These are phyloP conservation scores for Leptonema lineaticorne DNA, from an alignment of 1,140 invertebrate genomes.

Conservation along the genomic window DNA sequence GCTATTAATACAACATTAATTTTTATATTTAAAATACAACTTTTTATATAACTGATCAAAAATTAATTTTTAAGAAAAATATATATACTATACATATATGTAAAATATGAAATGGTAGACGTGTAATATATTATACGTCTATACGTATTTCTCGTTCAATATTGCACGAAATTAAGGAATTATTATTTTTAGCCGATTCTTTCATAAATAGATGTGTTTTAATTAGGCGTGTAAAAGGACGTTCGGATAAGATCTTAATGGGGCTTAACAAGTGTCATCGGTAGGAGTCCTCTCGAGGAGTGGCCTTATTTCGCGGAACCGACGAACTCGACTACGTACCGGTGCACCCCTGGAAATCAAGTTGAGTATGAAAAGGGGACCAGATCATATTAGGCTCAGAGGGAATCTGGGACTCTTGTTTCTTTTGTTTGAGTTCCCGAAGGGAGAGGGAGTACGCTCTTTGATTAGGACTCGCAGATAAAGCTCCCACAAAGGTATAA, in stretches of 20 bases:
- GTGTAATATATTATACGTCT: no score
- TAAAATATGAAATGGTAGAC: no score
- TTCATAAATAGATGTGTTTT: background rate
- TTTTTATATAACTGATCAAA: no score
- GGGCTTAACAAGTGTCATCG: slow-evolving; percentile 34
- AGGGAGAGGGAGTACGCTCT: slow-evolving; percentile 13
- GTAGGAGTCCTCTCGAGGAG: background rate
- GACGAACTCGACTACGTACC: background rate
- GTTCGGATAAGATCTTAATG: slow-evolving; percentile 35
- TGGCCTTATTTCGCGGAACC: background rate
- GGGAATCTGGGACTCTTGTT: slow-evolving; percentile 18
- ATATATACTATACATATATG: no score
- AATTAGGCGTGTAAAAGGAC: slow-evolving; percentile 36
- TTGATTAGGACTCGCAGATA: slow-evolving; percentile 38
- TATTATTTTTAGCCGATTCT: background rate
- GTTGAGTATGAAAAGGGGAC: slow-evolving; percentile 39
- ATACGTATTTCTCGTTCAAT: no score
- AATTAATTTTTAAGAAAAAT: no score
- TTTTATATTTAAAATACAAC: no score
- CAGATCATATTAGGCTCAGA: slow-evolving; percentile 40
- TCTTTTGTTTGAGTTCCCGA: slow-evolving; percentile 37
- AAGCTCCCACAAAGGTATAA: slow-evolving; percentile 35
- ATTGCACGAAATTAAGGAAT: background rate
- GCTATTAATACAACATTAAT: no score
- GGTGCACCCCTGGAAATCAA: slow-evolving; percentile 25